Evolutionary conservation across 2,797 vertebrate species (phyloP), one percentile per base, ranked within the genome.

Genomic region (Spinus pinus): DNA sequence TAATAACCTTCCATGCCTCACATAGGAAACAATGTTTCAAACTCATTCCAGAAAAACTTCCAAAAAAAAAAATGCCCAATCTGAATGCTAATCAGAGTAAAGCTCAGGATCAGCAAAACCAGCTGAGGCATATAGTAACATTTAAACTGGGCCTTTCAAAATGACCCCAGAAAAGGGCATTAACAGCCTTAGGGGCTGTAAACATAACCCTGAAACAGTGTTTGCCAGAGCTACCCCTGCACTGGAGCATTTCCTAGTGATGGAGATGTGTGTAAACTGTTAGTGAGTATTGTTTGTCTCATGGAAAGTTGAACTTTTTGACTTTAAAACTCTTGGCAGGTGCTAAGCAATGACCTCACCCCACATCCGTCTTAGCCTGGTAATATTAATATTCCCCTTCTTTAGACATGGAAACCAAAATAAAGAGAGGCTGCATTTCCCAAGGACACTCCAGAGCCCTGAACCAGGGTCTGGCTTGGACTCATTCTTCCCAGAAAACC

Each of bases 301-400:
- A 80, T 46, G 71, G 94, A 81, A 93, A 84, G 44, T 1, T 90
- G 88, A 94, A 81, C 73, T 93, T 92, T 81, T 39, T 69, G 84
- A 58, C 88, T 93, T 85, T 20, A 62, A 86, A 92, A 94, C 35
- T 88, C 66, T 93, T 95, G 95, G 92, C 96, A 89, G 83, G 74
- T 91, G 86, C 51, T 89, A 60, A 79, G 65, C 86, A 86, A 60
- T 96, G 95, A 96, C 81, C 56, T 96, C 92, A 96, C 37, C 17
- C 44, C 0, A 2, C 74, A 86, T 89, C 86, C 15, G 2, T 73
- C 73, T 86, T 7, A 79, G 83, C 70, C 74, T 62, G 62, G 62
- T 73, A 58, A 84, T 79, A 90, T 81, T 88, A 93, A 86, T 88
- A 90, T 47, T 86, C 86, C 86, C 27, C 44, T 93, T 88, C 75